Evolutionary conservation across 2,113 vertebrate species (phyloP).

Genomic region (Globicephala melas): DNA sequence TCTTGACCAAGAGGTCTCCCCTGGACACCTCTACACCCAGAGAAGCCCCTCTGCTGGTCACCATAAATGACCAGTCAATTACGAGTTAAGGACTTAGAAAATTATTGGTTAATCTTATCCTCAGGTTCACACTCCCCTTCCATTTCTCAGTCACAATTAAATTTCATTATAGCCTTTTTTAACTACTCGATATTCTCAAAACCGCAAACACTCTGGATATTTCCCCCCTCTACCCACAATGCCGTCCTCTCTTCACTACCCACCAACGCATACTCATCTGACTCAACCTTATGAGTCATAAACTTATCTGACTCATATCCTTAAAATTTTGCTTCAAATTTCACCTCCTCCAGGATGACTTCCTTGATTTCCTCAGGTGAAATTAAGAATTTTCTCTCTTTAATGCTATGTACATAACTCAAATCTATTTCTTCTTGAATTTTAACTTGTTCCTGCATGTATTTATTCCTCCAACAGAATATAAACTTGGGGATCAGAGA

Average conservation of each 20-base stretch:
- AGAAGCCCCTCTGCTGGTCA: background rate
- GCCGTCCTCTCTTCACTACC: background rate
- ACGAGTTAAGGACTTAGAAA: background rate
- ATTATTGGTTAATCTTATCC: background rate
- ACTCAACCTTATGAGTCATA: background rate
- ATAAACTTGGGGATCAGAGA: background rate
- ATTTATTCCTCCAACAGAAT: background rate
- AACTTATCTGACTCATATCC: too few relatives aligned
- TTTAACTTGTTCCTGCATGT: background rate
- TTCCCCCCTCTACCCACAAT: accelerated
- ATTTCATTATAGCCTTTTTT: background rate
- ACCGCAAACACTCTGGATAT: background rate
- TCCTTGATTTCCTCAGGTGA: background rate
- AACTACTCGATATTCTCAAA: background rate
- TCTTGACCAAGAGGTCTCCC: background rate
- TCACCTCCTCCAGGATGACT: background rate
- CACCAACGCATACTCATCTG: background rate
- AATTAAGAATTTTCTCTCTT: background rate
- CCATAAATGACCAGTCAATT: background rate
- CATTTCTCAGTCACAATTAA: background rate
- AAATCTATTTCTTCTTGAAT: background rate
- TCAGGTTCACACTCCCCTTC: background rate
- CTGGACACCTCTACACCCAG: background rate
- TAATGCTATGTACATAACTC: background rate
- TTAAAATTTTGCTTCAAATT: background rate